Conservation (phyloP, 2,113 vertebrate genomes). For the Callipepla californica region DNA sequence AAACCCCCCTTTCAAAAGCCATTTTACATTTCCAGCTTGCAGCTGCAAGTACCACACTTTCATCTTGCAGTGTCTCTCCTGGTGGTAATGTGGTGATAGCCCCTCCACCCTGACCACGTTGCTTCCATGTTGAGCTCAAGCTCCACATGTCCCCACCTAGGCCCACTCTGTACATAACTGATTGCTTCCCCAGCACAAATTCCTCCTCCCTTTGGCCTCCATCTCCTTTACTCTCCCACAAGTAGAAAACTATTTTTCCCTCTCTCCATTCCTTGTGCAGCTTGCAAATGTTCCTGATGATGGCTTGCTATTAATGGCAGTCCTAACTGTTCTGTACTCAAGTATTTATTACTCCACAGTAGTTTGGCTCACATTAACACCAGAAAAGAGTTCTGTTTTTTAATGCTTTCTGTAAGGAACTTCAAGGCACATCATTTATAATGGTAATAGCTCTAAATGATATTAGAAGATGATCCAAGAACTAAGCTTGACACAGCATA, state of each 20-base stretch:
- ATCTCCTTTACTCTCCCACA: background rate
- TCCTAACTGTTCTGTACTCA: background rate
- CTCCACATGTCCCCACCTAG: background rate
- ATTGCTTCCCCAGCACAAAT: background rate
- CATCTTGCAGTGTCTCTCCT: rapidly evolving
- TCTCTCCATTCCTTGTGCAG: background rate
- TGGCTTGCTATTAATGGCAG: background rate
- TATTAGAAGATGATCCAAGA: slow-evolving; percentile 4
- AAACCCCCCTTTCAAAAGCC: background rate
- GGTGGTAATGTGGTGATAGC: rapidly evolving
- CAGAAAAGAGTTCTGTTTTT: background rate
- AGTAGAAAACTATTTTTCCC: background rate
- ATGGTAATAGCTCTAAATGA: background rate
- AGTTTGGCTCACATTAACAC: background rate
- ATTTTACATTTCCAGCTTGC: background rate
- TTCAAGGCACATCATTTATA: background rate
- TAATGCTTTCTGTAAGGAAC: background rate
- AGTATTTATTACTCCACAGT: background rate
- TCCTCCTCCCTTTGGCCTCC: background rate
- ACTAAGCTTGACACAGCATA: background rate
- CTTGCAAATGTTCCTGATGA: background rate
- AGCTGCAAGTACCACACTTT: background rate
- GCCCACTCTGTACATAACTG: background rate
- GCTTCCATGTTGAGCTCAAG: background rate
- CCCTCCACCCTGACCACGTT: rapidly evolving